These are phyloP conservation scores for Yponomeuta evonymella DNA, from an alignment of 2,888 invertebrate species.

Conservation along the genomic window DNA sequence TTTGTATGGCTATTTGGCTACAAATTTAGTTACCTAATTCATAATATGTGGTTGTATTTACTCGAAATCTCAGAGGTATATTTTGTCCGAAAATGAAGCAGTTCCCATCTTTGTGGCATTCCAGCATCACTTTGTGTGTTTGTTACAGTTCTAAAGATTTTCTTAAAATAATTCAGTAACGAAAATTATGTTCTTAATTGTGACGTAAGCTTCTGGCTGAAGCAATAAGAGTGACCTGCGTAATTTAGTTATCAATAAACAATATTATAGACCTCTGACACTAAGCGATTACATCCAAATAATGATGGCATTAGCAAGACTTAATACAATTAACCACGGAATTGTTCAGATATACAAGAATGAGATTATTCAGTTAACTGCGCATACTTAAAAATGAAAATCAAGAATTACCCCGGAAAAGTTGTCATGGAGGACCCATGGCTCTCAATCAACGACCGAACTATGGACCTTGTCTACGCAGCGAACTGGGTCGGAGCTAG, in stretches of 20 bases:
- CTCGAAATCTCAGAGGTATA: too few species aligned
- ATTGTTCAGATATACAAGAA: constrained; percentile 31
- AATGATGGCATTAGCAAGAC: neutral
- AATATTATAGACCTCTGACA: constrained; percentile 6
- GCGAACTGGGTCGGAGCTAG: constrained; percentile 89
- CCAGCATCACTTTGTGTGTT: too few species aligned
- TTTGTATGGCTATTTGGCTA: neutral
- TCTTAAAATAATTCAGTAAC: neutral
- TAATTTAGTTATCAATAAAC: neutral
- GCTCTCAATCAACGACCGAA: constrained; percentile 79
- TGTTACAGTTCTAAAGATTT: too few species aligned
- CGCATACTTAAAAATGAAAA: constrained; percentile 78
- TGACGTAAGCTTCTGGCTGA: constrained; percentile 1
- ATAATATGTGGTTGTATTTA: too few species aligned
- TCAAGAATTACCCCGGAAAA: constrained; percentile 89
- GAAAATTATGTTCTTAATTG: neutral
- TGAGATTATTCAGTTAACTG: constrained; percentile 17
- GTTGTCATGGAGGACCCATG: constrained; percentile 86
- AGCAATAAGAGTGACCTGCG: neutral
- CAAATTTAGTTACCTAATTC: too few species aligned
- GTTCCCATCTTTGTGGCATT: too few species aligned
- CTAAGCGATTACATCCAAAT: neutral
- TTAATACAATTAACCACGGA: neutral
- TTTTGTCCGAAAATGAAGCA: too few species aligned
- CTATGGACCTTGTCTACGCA: constrained; percentile 87